Base-by-base conservation (phyloP, 2,797 vertebrate species). In the Prunella strophiata region DNA sequence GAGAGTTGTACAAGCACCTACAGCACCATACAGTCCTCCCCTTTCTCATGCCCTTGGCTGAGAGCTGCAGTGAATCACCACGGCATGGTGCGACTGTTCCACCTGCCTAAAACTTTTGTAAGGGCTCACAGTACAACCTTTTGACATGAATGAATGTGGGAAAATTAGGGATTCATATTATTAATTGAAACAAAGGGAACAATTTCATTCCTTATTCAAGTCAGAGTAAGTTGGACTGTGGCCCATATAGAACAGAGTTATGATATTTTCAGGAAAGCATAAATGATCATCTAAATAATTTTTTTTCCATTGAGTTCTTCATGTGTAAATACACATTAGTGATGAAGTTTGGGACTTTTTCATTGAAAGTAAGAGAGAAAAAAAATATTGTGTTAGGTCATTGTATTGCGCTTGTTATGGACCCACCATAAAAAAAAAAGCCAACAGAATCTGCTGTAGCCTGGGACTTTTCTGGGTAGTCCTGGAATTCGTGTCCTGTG, bases 61-160 rank as follows among this genome's bases (percentile, higher is more conserved):
- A 47, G 61, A 71, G 26, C 45, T 86, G 76, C 80, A 55, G 48
- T 3, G 43, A 61, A 42, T 22, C 43, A 55, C 22, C 26, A 16
- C 0, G 0, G 2, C 25, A 4, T 1, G 10, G 38, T 11, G 34
- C 80, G 5, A 16, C 10, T 58, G 9, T 2, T 40, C 26, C 20
- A 78, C 7, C 14, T 11, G 5, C n/a, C 47, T 58, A 15, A 67
- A 61, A 42, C 34, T 34, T 19, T 34, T 55, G 4, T n/a, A 36
- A 62, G 27, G 5, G 5, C 10, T 84, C 45, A 36, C 18, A 29
- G 25, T 9, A 1, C 9, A 88, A 27, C 6, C n/a, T 25, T 34
- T 73, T 30, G 13, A 21, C 12, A 15, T 5, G 18, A 58, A 27
- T 66, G 67, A 84, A 59, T 15, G 7, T 55, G 50, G 20, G 9